A percentile compares a stretch with the other conserved stretches of the same genome.
phyloP scores from a whole-genome alignment of 2,113 vertebrate species.

The Dromiciops gliroides region DNA sequence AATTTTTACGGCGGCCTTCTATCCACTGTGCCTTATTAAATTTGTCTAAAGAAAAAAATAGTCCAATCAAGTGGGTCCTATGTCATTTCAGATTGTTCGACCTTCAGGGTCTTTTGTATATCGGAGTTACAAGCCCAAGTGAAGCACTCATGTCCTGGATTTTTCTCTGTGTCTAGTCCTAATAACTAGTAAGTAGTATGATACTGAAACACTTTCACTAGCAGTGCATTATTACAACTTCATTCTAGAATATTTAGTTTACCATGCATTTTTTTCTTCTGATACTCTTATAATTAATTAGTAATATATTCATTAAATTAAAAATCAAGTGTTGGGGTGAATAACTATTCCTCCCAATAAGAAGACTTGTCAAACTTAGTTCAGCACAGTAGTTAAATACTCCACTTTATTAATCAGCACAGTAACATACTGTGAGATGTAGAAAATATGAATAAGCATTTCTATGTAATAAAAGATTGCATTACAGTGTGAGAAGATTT shows the following conservation, averaged over 20 bases:
- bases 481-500: neutral
- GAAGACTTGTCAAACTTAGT: neutral
- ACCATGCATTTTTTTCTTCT: neutral
- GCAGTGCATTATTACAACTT: neutral
- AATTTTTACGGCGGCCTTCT: neutral
- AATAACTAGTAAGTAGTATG: neutral
- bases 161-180: constrained; percentile 17
- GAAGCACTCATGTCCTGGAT: neutral
- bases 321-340: neutral
- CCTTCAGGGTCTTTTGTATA: neutral
- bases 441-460: constrained; percentile 6
- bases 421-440: neutral
- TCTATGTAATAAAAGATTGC: neutral
- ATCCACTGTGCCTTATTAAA: neutral
- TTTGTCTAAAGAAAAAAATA: neutral
- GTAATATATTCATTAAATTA: neutral
- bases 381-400: neutral
- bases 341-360: neutral
- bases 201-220: neutral
- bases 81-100: neutral
- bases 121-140: neutral
- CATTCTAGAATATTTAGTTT: neutral
- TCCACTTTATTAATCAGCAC: neutral
- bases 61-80: neutral
- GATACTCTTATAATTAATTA: neutral